These are phyloP conservation scores for Meloe dianella DNA, from an alignment of 2,888 invertebrate genomes.

Conservation along the genomic window DNA sequence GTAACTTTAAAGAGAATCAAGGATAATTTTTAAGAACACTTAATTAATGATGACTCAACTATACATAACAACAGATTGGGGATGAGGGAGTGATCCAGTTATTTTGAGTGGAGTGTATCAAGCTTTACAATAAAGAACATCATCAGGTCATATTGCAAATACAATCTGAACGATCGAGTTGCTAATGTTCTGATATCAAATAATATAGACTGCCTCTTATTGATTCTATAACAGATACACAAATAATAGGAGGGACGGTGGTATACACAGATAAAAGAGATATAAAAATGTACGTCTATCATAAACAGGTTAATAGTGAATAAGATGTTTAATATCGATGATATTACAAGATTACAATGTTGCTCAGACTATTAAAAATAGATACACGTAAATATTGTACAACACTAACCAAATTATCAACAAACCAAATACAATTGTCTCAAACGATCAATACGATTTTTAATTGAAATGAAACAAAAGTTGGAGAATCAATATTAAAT, in stretches of 20 bases:
- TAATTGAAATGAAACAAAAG: constrained; percentile 13
- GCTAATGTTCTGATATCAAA: constrained; percentile 41
- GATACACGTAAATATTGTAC: constrained; percentile 22
- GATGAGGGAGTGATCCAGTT: constrained; percentile 12
- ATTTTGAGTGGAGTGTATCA: constrained; percentile 30
- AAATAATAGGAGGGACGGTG: constrained; percentile 32
- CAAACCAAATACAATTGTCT: constrained; percentile 4
- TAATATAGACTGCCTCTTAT: constrained; percentile 38
- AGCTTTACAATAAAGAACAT: constrained; percentile 22
- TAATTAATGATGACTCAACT: neutral
- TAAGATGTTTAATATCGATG: constrained; percentile 43
- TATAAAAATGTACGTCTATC: constrained; percentile 42
- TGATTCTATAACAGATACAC: constrained; percentile 37
- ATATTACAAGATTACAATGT: constrained; percentile 40
- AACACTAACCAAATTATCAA: constrained; percentile 8
- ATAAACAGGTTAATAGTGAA: constrained; percentile 44
- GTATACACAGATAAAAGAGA: constrained; percentile 38
- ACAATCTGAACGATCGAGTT: constrained; percentile 39
- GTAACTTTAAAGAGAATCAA: neutral
- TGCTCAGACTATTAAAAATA: constrained; percentile 16
- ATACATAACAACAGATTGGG: neutral
- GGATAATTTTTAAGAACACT: constrained; percentile 1
- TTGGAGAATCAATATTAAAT: constrained; percentile 29
- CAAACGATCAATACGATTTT: constrained; percentile 3
- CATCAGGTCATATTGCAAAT: constrained; percentile 32